Evolutionary conservation across 2,888 invertebrate genomes (phyloP).

Genomic region (Agapostemon virescens): DNA sequence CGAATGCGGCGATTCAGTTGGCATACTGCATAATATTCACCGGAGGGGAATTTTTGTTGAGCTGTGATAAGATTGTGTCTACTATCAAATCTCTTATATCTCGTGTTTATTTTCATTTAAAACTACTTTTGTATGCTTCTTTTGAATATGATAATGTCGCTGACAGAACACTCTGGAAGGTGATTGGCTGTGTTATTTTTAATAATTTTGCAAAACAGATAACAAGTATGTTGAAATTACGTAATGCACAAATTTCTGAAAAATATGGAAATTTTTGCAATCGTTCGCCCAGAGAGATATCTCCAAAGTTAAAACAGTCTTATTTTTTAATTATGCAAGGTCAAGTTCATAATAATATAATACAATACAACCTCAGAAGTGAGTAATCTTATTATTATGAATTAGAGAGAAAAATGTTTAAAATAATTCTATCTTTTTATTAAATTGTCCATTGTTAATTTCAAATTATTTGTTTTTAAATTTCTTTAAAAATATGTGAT

Average conservation of each 20-base stretch:
- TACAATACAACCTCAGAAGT: background rate
- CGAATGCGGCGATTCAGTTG: constrained; percentile 8
- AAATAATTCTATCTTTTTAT: too few species aligned
- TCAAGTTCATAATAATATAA: background rate
- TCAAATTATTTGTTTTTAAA: too few species aligned
- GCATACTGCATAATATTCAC: background rate
- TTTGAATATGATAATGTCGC: background rate
- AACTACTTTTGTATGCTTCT: background rate
- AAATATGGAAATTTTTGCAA: background rate
- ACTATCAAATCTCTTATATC: constrained; percentile 29
- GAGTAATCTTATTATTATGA: background rate
- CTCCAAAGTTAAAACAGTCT: background rate
- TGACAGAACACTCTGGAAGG: background rate
- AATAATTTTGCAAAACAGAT: background rate
- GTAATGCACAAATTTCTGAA: background rate
- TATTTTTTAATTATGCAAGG: background rate
- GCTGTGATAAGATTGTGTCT: constrained; percentile 41
- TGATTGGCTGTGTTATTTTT: background rate
- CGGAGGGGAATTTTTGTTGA: constrained; percentile 29
- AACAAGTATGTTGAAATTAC: background rate
- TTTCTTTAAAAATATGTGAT: too few species aligned
- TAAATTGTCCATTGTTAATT: too few species aligned
- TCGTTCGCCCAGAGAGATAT: background rate
- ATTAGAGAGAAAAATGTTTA: background rate
- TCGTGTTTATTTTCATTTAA: constrained; percentile 4